Conservation (phyloP, 2,888 invertebrate species). For the Mesopsocus fuscifrons region DNA sequence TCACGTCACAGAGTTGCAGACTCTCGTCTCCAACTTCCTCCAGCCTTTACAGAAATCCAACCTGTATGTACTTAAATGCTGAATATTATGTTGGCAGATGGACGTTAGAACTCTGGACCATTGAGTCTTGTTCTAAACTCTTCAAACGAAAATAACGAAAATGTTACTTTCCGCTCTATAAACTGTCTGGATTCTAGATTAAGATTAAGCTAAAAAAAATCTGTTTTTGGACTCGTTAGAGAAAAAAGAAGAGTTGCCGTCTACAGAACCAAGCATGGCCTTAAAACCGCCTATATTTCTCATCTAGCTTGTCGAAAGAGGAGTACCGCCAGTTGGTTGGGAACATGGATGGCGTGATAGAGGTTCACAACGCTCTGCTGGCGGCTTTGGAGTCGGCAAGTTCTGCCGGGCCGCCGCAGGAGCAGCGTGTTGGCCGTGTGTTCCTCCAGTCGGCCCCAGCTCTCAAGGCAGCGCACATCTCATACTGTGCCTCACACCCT, state of each 20-base stretch:
- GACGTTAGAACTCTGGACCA: slow-evolving; percentile 9
- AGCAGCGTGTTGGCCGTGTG: slow-evolving; percentile 78
- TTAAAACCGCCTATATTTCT: too few relatives aligned
- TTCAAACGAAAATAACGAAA: too few relatives aligned
- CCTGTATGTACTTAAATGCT: slow-evolving; percentile 50
- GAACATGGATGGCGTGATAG: slow-evolving; percentile 73
- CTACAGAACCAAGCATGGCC: too few relatives aligned
- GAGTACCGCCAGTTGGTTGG: slow-evolving; percentile 77
- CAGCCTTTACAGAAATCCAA: slow-evolving; percentile 71
- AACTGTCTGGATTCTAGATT: too few relatives aligned
- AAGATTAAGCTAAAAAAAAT: too few relatives aligned
- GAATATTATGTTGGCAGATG: too few relatives aligned
- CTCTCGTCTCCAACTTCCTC: slow-evolving; percentile 65
- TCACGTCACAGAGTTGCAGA: slow-evolving; percentile 77
- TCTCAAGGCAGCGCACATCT: slow-evolving; percentile 66
- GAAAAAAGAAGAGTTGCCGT: too few relatives aligned
- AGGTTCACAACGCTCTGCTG: slow-evolving; percentile 66
- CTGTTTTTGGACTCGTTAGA: too few relatives aligned
- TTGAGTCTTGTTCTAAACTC: neutral
- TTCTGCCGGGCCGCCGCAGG: slow-evolving; percentile 44
- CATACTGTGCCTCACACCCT: slow-evolving; percentile 87
- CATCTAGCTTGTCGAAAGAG: slow-evolving; percentile 64
- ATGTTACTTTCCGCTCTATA: too few relatives aligned
- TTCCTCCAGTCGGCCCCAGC: slow-evolving; percentile 71
- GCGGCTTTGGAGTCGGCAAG: slow-evolving; percentile 53